Evolutionary conservation across 37 sponge, comb jelly and placozoan genomes (phyloP), one percentile per base, ranked within the genome.

Genomic region (Agelas oroides): DNA sequence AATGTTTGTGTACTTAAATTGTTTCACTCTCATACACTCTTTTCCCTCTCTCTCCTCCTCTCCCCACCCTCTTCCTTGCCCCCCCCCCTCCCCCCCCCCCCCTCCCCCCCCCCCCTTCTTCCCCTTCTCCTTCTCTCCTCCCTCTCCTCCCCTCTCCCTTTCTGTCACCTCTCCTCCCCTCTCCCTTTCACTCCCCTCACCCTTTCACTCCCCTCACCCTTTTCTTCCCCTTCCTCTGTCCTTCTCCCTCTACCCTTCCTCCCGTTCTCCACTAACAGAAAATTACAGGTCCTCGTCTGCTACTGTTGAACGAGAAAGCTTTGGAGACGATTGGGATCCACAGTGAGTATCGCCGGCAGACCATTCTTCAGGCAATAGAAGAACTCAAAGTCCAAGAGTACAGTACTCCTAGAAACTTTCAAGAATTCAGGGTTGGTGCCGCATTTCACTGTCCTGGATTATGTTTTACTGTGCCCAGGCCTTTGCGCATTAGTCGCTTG

Each of bases 381-480:
- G 52, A 78, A 21, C 80, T 87, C 18, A 36, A 32, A 34, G 16
- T 17, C n/a, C 58, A 70, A 18, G 75, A 83, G 27, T 53, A 23
- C 62, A 78, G 61, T 35, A 16, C 61, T 2, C 92, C 88, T 1
- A 63, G 78, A 14, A 88, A 71, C 71, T 81, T 86, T 37, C 2
- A 65, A 13, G 75, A 93, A 39, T 89, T 88, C 71, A 93, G 61
- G 81, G 88, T 92, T n/a, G n/a, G 61, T 37, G 36, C 24, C 2
- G 52, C 11, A 62, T 8, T 46, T 46, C n/a, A 38, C 80, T 8
- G 13, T 33, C 18, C 11, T 77, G 63, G 24, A n/a, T 15, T 21
- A 65, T 65, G 67, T 25, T 28, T 65, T 13, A 65, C 30, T 21
- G 13, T 25, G 24, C 14, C 30, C 67, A 20, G 15, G 30, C 30